A percentile compares a stretch with the other conserved stretches of the same genome.
phyloP scores from a whole-genome alignment of 2,797 vertebrate species.

The Periparus ater region DNA sequence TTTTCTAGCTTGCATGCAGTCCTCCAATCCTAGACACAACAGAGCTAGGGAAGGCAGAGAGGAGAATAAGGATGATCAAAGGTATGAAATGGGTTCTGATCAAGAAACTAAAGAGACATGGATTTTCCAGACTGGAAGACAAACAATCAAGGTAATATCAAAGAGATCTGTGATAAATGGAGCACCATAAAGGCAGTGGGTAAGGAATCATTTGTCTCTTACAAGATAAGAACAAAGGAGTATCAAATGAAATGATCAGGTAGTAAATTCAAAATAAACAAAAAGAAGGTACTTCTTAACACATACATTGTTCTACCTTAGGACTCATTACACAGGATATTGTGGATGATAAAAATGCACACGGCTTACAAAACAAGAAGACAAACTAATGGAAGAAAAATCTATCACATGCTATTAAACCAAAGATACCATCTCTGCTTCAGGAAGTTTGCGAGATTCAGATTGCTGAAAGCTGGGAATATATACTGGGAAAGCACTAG shows the following conservation, averaged over 20 bases:
- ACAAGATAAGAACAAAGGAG: conserved; percentile 26
- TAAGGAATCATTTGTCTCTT: conserved; percentile 46
- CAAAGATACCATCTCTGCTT: conserved; percentile 43
- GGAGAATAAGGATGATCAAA: conserved; percentile 53
- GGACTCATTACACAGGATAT: conserved; percentile 5
- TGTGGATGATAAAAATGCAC: not conserved
- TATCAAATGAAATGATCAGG: conserved; percentile 28
- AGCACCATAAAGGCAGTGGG: not conserved
- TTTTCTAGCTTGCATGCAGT: not conserved
- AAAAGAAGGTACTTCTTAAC: not conserved
- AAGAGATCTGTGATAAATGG: conserved; percentile 46
- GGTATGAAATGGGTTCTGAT: conserved; percentile 20
- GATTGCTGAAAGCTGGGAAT: conserved; percentile 49
- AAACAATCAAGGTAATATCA: conserved; percentile 45
- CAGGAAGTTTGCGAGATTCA: conserved; percentile 61
- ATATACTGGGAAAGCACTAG: conserved; percentile 17
- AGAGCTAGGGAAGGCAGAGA: not conserved
- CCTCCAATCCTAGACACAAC: not conserved
- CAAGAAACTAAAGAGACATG: conserved; percentile 22
- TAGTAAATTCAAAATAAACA: conserved; percentile 31
- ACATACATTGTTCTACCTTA: not conserved
- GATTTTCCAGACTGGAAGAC: conserved; percentile 47
- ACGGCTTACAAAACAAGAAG: conserved; percentile 5
- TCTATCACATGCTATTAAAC: conserved; percentile 34
- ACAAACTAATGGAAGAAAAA: conserved; percentile 57